A percentile compares a stretch with the other conserved stretches of the same genome.
phyloP scores from a whole-genome alignment of 2,888 invertebrate species.

The Meteorus cinctellus region DNA sequence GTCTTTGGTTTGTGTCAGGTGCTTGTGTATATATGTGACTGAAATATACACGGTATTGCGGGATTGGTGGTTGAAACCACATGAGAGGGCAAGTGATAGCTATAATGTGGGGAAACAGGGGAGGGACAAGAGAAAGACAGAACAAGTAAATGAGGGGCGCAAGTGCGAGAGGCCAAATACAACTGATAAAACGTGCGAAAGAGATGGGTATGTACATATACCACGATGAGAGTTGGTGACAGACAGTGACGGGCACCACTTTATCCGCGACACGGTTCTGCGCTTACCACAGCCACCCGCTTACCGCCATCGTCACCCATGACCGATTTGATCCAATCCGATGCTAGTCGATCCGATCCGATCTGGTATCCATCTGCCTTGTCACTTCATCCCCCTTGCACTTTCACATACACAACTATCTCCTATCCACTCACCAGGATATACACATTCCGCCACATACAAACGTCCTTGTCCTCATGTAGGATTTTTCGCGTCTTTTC shows the following conservation, averaged over 20 bases:
- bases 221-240: constrained; percentile 57
- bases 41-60: constrained; percentile 6
- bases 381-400: constrained; percentile 44
- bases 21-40: neutral
- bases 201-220: constrained; percentile 53
- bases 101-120: constrained; percentile 23
- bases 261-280: constrained; percentile 72
- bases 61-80: constrained; percentile 23
- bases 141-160: constrained; percentile 43
- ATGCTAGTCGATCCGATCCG: constrained; percentile 58
- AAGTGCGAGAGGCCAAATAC: constrained; percentile 48
- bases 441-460: constrained; percentile 30
- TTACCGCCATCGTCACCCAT: constrained; percentile 62
- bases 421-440: constrained; percentile 25
- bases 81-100: constrained; percentile 25
- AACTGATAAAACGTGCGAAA: constrained; percentile 52
- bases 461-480: constrained; percentile 33
- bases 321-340: constrained; percentile 61
- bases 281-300: constrained; percentile 70
- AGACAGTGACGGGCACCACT: constrained; percentile 71
- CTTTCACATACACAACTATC: constrained; percentile 41
- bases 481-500: constrained; percentile 34
- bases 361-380: constrained; percentile 56
- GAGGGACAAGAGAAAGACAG: constrained; percentile 38
- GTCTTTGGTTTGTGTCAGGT: constrained; percentile 17